phyloP scores from a whole-genome alignment of 2,888 invertebrate species.

The Ophonus ardosiacus region DNA sequence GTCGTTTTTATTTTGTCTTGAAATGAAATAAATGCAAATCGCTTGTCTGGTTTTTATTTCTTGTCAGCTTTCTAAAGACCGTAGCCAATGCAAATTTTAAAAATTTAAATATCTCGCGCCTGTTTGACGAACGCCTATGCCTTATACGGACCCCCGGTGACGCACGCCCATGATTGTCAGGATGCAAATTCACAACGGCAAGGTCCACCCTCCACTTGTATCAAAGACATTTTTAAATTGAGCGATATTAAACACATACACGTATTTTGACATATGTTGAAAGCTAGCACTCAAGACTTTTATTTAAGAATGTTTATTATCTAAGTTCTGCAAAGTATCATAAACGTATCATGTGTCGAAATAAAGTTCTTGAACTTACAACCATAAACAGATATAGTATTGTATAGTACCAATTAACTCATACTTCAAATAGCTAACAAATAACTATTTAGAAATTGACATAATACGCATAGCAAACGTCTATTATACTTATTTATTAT shows the following conservation, averaged over 20 bases:
- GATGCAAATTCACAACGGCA: background rate
- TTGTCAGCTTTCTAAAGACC: slow-evolving; percentile 29
- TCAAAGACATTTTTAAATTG: background rate
- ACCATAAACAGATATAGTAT: background rate
- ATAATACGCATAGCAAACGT: no score
- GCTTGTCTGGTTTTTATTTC: slow-evolving; percentile 7
- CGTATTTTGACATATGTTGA: background rate
- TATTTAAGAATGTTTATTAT: background rate
- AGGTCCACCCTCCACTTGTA: slow-evolving; percentile 13
- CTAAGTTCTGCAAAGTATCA: background rate
- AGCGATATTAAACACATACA: background rate
- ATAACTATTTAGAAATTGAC: no score
- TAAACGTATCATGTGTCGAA: background rate
- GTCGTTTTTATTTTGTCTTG: slow-evolving; percentile 39
- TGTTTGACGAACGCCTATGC: slow-evolving; percentile 24
- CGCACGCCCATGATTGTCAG: background rate
- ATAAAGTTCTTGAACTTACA: background rate
- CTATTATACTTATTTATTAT: no score
- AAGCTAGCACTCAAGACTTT: background rate
- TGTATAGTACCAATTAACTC: background rate
- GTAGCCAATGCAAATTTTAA: slow-evolving; percentile 39
- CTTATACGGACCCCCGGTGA: background rate
- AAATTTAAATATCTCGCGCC: slow-evolving; percentile 42
- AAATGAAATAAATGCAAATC: slow-evolving; percentile 48
- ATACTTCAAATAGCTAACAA: background rate